Base-by-base conservation (phyloP, 2,888 invertebrate genomes). In the Crossocerus cetratus region DNA sequence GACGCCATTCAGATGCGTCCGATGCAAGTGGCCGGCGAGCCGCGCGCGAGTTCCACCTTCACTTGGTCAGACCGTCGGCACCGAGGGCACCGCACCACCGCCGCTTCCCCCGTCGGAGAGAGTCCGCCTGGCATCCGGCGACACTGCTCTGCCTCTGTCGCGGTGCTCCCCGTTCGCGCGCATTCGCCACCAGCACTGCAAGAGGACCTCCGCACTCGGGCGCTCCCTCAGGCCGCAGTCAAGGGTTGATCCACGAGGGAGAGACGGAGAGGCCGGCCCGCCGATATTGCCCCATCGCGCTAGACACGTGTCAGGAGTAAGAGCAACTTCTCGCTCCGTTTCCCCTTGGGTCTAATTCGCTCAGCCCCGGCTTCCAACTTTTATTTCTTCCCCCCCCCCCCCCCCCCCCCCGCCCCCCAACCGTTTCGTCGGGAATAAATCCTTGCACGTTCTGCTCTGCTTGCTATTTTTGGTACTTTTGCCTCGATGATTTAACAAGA, bases 1-100 rank as follows among this genome's bases (percentile, higher is more conserved):
- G 86, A 87, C 86, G 87, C 86, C 84, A 86, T 85, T 88, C 87
- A 86, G 87, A 87, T 87, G 87, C 85, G 84, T 81, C 83, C 83
- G 82, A 85, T 84, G 82, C 86, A 83, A 82, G 84, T 77, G 68
- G 82, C 76, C 74, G 74, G 78, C 74, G 69, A 32, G 32, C 32
- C 8, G 42, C 66, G 70, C 60, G 72, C 67, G 72, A 72, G 65
- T 67, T 65, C 65, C 60, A 66, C 57, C 22, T 71, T 57, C 59
- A 53, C 71, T 54, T 16, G 4, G n/a, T 14, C 49, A 14, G 14
- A 49, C 13, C 16, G 11, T 49, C 49, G 16, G 5, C 16, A 4
- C 49, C n/a, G 3, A 14, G 4, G 14, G 4, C 49, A 49, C 16
- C 16, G 8, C 8, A 13, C 11, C 3, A 49, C 4, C 49, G 5